Conservation (phyloP, 2,113 vertebrate species). For the Chloroceryle aenea region DNA sequence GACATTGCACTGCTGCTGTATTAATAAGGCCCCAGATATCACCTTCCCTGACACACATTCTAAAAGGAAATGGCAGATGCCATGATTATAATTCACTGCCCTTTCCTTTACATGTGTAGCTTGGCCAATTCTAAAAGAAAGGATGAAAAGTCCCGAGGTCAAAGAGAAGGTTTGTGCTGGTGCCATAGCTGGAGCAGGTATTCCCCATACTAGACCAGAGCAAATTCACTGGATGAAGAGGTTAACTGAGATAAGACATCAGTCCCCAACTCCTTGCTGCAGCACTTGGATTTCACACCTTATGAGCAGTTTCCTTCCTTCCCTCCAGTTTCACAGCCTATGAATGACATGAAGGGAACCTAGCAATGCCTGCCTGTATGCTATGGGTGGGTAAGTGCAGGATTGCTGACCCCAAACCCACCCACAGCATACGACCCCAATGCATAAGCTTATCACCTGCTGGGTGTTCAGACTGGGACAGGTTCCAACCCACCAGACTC, state of each 20-base stretch:
- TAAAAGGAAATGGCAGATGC: constrained; percentile 1
- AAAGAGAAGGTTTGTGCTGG: neutral
- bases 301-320: neutral
- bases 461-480: neutral
- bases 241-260: neutral
- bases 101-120: neutral
- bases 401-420: too few species aligned
- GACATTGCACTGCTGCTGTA: neutral
- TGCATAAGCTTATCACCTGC: fast-evolving
- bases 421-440: neutral
- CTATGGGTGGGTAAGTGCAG: too few species aligned
- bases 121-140: neutral
- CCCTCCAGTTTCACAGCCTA: neutral
- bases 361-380: neutral
- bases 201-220: neutral
- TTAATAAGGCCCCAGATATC: neutral
- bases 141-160: neutral
- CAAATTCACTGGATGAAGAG: neutral
- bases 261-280: neutral
- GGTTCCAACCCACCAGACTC: neutral
- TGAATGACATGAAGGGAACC: neutral
- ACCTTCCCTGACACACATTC: neutral
- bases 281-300: neutral
- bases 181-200: neutral
- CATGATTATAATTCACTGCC: neutral